Base-by-base conservation (phyloP, 2,888 invertebrate genomes). In the Saturnia japonica region DNA sequence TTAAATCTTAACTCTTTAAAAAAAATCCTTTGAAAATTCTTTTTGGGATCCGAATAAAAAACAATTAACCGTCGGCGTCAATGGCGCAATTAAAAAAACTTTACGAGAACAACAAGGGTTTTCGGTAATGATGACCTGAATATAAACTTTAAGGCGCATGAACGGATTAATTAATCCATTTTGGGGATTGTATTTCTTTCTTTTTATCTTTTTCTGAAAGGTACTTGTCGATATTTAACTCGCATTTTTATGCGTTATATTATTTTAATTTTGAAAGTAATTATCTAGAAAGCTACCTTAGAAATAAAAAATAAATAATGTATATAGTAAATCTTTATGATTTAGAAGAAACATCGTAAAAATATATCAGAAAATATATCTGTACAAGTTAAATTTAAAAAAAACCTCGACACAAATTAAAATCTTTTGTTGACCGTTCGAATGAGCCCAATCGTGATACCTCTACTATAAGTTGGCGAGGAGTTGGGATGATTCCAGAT, bases 91-190 rank as follows among this genome's bases (percentile, higher is more conserved):
- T 68, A 45, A 68, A 16, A 68, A 68, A 67, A 67, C 67, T 67
- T 43, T 43, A 43, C n/a, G 19, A 67, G 45, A 60, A 71, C 68
- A 66, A 54, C 70, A 25, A 68, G 47, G 22, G n/a, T 47, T 47
- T 67, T 68, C 45, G 4, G 28, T 68, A 16, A 68, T 47, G 45
- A 71, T 62, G 70, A 71, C 54, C 70, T 60, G 60, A 69, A 68
- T 51, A 47, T 60, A 28, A 60, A 60, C 57, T 60, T 60, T 60
- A 60, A 60, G 57, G 57, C 28, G 57, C 28, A 60, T 60, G 28
- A 28, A 12, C 57, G 57, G 28, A 60, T 60, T 60, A 60, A 60
- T 60, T 60, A 60, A 60, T 47, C 47, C 19, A 47, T 45, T 68
- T 47, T 43, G 22, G 14, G 16, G 47, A 16, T 45, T 28, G 34